Evolutionary conservation across 2,113 vertebrate genomes (phyloP), one percentile per base, ranked within the genome.

Genomic region (Rhabdornis inornatus): DNA sequence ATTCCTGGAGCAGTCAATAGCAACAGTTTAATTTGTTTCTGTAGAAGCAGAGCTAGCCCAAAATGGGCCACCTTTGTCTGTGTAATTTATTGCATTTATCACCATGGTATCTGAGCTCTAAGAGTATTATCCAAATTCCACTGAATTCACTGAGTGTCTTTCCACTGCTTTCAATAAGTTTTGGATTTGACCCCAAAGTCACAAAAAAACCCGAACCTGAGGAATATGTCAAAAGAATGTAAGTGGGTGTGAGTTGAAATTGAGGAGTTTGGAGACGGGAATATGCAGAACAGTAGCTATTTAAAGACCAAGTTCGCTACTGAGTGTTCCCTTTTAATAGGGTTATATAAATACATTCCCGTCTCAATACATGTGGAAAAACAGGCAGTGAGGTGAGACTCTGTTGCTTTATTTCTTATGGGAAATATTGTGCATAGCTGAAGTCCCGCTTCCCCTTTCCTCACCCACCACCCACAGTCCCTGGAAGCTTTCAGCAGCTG

Each of bases 281-380:
- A 78, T 76, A 93, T 91, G 89, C 95, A 96, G 96, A 97, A 96
- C 90, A 94, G 95, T 95, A 95, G 96, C 97, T 97, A 97, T 97
- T 96, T 97, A 96, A 97, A 97, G 96, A 87, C 57, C 8, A 4
- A 89, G 52, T 68, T 90, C 83, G 94, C 95, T 96, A 89, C 94
- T 17, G 65, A 94, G 87, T 55, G 79, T 89, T 97, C 90, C 84
- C 84, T 93, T 97, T 97, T 97, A 96, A 95, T 96, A 85, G 93
- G 96, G 96, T 97, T 97, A 97, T 96, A 97, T 95, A 97, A 97
- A 97, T 96, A 97, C 81, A 89, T 91, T 95, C 95, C 94, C 9
- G 14, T 85, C 95, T 95, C 96, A 81, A 96, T 91, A 71, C 93
- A 94, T 95, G 94, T 95, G 96, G 95, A 97, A 97, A 97, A 96